Base-by-base conservation (phyloP, 92 coral and sea anemone species). In the Palythoa grandis region DNA sequence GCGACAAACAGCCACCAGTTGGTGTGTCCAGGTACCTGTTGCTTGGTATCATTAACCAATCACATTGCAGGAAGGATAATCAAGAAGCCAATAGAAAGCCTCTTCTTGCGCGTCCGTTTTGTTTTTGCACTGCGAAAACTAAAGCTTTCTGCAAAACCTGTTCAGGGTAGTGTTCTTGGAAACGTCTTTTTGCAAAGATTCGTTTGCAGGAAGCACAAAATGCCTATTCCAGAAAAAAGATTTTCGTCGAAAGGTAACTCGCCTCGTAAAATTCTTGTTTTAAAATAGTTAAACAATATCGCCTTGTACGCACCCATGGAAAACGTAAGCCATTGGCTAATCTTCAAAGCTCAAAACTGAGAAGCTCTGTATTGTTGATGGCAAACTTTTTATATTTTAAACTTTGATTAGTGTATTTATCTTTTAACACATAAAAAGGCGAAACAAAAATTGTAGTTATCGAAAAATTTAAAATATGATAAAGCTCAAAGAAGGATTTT, bases 181-280 rank as follows among this genome's bases (percentile, higher is more conserved):
- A 39, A 47, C 73, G 56, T 20, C 17, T 19, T 57, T 37, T 61
- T 61, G 72, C 38, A 79, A 50, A 61, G 56, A 11, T 39, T 79
- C 13, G 4, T 79, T 38, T 79, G 15, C 56, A 79, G 11, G 84
- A 40, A 29, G 15, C 35, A 38, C n/a, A 79, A 63, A 89, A 93
- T 93, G 97, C 97, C 97, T 52, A 90, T 92, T 56, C 97, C 97
- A 16, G 97, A 93, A 74, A 87, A 88, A 39, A 57, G 91, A 56
- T 76, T 92, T 48, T 87, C 92, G 58, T 89, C 93, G 3, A 87
- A 93, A 92, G 94, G 97, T 93, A 93, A 89, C 13, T 70, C 9
- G 25, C 35, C 29, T 48, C 39, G 4, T 11, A 16, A 1, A 75
- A 74, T 3, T 14, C 38, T 22, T 16, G 3, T 20, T 1, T 50